Evolutionary conservation across 2,888 invertebrate genomes (phyloP), one percentile per base, ranked within the genome.

Genomic region (Onthophagus sagittarius): DNA sequence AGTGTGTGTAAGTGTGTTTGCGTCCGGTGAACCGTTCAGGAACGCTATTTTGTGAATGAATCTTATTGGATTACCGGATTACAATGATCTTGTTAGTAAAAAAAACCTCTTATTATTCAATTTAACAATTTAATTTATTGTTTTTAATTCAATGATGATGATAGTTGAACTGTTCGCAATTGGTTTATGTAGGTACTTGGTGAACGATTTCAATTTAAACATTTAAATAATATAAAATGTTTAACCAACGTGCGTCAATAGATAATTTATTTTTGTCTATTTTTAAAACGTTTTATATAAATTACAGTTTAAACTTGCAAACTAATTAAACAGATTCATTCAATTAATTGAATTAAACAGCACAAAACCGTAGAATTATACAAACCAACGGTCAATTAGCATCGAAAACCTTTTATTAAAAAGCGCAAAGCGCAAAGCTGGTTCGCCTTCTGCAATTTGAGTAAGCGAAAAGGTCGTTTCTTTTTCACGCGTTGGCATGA

Each of bases 81-180:
- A 67, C 67, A 9, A 67, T 67, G 67, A n/a, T 67, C 32, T 7
- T 67, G 67, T 67, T 67, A 67, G 67, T 67, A 67, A 23, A 23
- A 23, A n/a, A 23, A 23, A 23, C 31, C 3, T 32, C 7, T 67
- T 67, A 9, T 23, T 67, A 15, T 67, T 15, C 11, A 53, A 53
- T 53, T 67, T 67, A 31, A 23, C n/a, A 23, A 32, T 23, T 67
- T 15, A 23, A 32, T 67, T 31, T 67, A 31, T 23, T 15, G 31
- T 23, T 23, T 15, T 31, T 67, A 5, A 23, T 23, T 23, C 23
- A 23, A 31, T 67, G 23, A 67, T 67, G 23, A 67, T 67, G n/a
- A 53, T 23, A 23, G 23, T 23, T 23, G 23, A 23, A 23, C 2
- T 23, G 23, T 23, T n/a, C 9, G 67, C 67, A 67, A 67, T 67